Conservation (phyloP, 2,888 invertebrate species). For the Ferrisia virgata region DNA sequence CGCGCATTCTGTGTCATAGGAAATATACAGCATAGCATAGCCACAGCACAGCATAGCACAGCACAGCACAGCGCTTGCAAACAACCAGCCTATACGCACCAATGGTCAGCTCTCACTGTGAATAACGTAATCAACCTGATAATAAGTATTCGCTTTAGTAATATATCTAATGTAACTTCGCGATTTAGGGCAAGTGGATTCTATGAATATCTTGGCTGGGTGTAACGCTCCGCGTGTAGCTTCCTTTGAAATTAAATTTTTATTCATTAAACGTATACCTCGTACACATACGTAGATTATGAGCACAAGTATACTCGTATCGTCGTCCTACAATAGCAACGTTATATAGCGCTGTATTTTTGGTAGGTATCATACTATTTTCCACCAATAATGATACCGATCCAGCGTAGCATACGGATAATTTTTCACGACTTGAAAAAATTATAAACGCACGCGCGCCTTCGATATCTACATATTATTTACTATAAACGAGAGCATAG, state of each 20-base stretch:
- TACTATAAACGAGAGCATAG: background rate
- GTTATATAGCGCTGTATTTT: background rate
- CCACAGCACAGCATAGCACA: background rate
- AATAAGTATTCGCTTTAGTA: conserved; percentile 18
- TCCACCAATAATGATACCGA: background rate
- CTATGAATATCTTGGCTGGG: background rate
- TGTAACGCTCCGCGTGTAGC: background rate
- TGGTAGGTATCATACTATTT: background rate
- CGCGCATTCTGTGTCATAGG: background rate
- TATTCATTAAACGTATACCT: background rate
- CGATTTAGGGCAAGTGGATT: conserved; percentile 28
- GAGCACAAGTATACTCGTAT: background rate
- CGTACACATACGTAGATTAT: background rate
- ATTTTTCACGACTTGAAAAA: background rate
- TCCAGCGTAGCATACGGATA: background rate
- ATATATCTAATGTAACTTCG: conserved; percentile 3
- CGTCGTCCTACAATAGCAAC: background rate
- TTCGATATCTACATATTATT: background rate
- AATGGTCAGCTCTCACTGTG: conserved; percentile 21
- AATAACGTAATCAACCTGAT: conserved; percentile 26
- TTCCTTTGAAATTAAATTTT: conserved; percentile 25
- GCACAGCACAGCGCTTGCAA: background rate
- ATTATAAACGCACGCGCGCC: background rate
- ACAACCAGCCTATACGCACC: background rate
- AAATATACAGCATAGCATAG: background rate